A percentile compares a stretch with the other conserved stretches of the same genome.
Conservation (phyloP, 2,888 invertebrate species). For the Atrina japonica region DNA sequence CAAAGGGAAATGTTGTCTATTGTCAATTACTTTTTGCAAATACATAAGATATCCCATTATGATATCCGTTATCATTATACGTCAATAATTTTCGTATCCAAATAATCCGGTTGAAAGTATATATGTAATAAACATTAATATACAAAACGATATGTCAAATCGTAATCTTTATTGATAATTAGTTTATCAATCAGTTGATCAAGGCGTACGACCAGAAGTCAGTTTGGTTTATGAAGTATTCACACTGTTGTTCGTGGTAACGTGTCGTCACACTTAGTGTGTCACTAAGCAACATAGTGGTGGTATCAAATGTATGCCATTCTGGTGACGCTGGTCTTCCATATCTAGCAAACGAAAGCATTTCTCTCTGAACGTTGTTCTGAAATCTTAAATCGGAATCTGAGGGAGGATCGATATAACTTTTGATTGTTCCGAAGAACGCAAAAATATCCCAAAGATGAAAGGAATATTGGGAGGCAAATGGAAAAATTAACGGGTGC, state of each 20-base stretch:
- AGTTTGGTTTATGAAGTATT: slow-evolving; percentile 60
- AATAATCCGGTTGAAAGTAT: too few relatives aligned
- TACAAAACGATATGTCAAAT: too few relatives aligned
- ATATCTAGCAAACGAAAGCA: slow-evolving; percentile 55
- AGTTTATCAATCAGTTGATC: slow-evolving; percentile 62
- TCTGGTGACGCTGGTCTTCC: slow-evolving; percentile 45
- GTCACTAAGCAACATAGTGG: slow-evolving; percentile 50
- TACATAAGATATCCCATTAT: too few relatives aligned
- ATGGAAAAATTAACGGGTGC: slow-evolving; percentile 34
- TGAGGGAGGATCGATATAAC: slow-evolving; percentile 35
- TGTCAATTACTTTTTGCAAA: too few relatives aligned
- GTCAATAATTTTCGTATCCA: too few relatives aligned
- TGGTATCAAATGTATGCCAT: slow-evolving; percentile 55
- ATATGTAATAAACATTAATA: too few relatives aligned
- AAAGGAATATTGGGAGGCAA: slow-evolving; percentile 53
- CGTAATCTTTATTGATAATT: too few relatives aligned
- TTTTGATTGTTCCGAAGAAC: slow-evolving; percentile 58
- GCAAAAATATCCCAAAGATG: slow-evolving; percentile 67
- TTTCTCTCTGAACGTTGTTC: slow-evolving; percentile 54
- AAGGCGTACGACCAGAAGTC: slow-evolving; percentile 63
- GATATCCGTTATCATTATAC: too few relatives aligned
- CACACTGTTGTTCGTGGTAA: slow-evolving; percentile 59
- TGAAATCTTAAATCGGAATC: slow-evolving; percentile 51
- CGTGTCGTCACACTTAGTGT: slow-evolving; percentile 37
- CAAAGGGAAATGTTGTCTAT: too few relatives aligned